Percentiles rank a stretch among this genome's conserved stretches.
Evolutionary conservation across 2,888 invertebrate genomes (phyloP).

Genomic region (Scrobipalpa costella): DNA sequence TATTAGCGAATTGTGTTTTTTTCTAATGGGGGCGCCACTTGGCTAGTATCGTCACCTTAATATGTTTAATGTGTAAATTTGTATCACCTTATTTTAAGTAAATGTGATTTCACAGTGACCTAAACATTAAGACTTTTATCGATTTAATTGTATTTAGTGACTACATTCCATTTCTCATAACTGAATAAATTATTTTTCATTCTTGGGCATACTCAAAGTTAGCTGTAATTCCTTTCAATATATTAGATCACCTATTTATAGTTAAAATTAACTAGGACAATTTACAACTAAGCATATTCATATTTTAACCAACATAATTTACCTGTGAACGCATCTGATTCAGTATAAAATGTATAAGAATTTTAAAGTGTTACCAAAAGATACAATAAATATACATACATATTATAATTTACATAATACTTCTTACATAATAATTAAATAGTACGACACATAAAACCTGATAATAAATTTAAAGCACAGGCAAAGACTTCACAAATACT

Average conservation of each 20-base stretch:
- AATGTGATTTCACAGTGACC: too few species aligned
- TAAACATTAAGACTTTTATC: too few species aligned
- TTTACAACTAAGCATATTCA: conserved; percentile 23
- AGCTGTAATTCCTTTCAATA: conserved; percentile 17
- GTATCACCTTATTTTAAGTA: too few species aligned
- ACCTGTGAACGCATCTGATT: conserved; percentile 5
- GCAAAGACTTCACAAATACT: conserved; percentile 2
- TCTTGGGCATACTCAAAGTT: background rate
- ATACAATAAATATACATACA: conserved; percentile 9
- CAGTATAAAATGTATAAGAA: conserved; percentile 17
- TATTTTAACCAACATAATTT: conserved; percentile 20
- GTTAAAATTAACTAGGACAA: conserved; percentile 21
- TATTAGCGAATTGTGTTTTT: too few species aligned
- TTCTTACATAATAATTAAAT: conserved; percentile 4
- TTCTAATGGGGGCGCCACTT: too few species aligned
- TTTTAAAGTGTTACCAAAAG: conserved; percentile 4
- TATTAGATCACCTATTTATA: conserved; percentile 14
- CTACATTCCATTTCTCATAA: background rate
- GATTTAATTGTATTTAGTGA: background rate
- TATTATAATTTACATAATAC: conserved; percentile 17
- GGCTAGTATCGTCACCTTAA: too few species aligned
- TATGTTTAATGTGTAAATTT: too few species aligned
- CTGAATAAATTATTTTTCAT: background rate
- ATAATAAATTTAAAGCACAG: conserved; percentile 9
- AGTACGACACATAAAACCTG: conserved; percentile 6